Percentiles rank a stretch among this genome's conserved stretches.
Evolutionary conservation across 2,113 vertebrate species (phyloP).

Genomic region (Oreochromis aureus): DNA sequence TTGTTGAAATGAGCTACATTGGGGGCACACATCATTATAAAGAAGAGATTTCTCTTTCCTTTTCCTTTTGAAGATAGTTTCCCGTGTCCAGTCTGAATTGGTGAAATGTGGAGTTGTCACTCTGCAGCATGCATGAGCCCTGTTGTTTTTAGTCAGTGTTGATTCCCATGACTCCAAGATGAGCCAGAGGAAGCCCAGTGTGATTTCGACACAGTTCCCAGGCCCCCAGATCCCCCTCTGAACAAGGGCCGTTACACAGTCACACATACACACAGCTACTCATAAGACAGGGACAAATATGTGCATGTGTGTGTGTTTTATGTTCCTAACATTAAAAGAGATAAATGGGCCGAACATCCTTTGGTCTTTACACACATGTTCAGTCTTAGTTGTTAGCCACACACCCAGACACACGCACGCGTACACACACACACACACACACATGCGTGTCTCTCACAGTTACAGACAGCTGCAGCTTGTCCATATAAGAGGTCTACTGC

Average conservation of each 20-base stretch:
- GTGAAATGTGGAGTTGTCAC: neutral
- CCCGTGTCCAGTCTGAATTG: neutral
- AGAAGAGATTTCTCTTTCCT: neutral
- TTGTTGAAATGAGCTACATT: neutral
- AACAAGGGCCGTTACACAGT: slow-evolving; percentile 19
- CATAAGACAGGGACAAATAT: neutral
- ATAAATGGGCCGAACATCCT: slow-evolving; percentile 17
- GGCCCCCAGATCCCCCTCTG: slow-evolving; percentile 39
- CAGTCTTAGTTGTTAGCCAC: neutral
- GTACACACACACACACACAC: neutral
- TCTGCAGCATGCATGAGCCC: neutral
- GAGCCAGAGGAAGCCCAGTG: slow-evolving; percentile 37
- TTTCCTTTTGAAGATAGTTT: neutral
- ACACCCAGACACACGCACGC: neutral
- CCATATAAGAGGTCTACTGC: neutral
- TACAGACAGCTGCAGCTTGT: slow-evolving; percentile 24
- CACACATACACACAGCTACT: neutral
- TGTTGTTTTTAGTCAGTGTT: slow-evolving; percentile 44
- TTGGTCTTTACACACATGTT: slow-evolving; percentile 23
- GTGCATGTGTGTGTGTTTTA: neutral
- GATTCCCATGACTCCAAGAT: slow-evolving; percentile 62
- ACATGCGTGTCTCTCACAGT: neutral
- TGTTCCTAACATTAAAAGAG: slow-evolving; percentile 19
- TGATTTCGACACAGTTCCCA: slow-evolving; percentile 63
- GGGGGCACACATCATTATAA: neutral